Percentiles rank a stretch among this genome's conserved stretches.
These are phyloP conservation scores for Miniopterus natalensis DNA, from an alignment of 2,113 vertebrate species.

Conservation along the genomic window DNA sequence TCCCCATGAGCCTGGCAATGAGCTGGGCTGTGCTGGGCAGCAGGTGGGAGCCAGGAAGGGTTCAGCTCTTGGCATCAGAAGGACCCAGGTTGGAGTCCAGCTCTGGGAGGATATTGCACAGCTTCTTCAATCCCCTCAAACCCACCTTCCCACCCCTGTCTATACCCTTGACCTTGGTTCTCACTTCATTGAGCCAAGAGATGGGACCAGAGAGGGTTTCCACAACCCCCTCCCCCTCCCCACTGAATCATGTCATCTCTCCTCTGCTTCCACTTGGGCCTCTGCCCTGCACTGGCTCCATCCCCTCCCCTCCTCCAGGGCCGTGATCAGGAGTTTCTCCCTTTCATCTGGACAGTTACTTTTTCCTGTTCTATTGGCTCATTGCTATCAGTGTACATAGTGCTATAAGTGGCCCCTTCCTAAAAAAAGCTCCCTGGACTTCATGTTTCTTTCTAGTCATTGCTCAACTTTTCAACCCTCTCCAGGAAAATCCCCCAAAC, in stretches of 20 bases:
- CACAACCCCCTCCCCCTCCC: no score
- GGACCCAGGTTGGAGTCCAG: background rate
- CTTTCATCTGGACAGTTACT: background rate
- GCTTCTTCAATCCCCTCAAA: background rate
- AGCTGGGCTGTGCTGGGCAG: background rate
- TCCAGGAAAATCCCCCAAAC: background rate
- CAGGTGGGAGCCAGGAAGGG: no score
- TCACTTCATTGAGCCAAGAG: background rate
- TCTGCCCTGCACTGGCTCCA: no score
- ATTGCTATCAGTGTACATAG: background rate
- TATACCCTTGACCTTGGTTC: background rate
- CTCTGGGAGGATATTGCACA: background rate
- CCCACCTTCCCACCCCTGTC: accelerated
- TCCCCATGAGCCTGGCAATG: background rate
- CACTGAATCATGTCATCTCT: no score
- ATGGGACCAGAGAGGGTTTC: background rate
- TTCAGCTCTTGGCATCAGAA: background rate
- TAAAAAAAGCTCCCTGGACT: no score
- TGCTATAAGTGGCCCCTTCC: background rate
- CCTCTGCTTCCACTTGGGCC: background rate
- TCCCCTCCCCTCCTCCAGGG: no score
- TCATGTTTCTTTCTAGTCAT: background rate
- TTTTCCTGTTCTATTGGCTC: background rate
- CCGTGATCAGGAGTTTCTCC: background rate
- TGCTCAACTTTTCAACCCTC: background rate